Conservation (phyloP, 2,113 vertebrate species). For the Cromileptes altivelis region DNA sequence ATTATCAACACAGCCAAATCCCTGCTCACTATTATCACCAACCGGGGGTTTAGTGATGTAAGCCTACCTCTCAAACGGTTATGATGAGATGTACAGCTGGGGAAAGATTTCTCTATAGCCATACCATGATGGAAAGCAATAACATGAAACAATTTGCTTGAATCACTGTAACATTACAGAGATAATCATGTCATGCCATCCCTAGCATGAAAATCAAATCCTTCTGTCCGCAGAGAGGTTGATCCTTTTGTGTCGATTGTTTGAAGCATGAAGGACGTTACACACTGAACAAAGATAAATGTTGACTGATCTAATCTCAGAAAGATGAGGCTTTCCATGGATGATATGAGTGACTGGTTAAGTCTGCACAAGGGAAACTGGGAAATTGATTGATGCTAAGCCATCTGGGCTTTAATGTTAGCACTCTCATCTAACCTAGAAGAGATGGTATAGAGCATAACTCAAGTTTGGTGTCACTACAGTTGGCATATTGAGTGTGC, state of each 20-base stretch:
- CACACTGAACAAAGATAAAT: conserved; percentile 44
- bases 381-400: background rate
- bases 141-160: conserved; percentile 19
- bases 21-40: background rate
- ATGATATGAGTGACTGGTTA: conserved; percentile 44
- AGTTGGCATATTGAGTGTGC: background rate
- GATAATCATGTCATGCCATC: conserved; percentile 1
- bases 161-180: conserved; percentile 31
- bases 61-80: background rate
- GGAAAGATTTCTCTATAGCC: background rate
- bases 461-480: background rate
- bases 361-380: background rate
- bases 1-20: background rate
- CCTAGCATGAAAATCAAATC: conserved; percentile 48
- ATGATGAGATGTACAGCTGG: background rate
- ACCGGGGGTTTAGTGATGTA: background rate
- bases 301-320: conserved; percentile 58
- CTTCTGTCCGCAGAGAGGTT: conserved; percentile 15
- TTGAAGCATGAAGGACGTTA: conserved; percentile 32
- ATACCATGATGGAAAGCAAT: background rate
- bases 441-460: background rate
- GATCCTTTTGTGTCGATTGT: conserved; percentile 26
- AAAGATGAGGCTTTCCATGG: conserved; percentile 25
- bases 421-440: background rate
- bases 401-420: conserved; percentile 3